Evolutionary conservation across 1,140 invertebrate genomes (phyloP).

Genomic region (Eubasilissa regina): DNA sequence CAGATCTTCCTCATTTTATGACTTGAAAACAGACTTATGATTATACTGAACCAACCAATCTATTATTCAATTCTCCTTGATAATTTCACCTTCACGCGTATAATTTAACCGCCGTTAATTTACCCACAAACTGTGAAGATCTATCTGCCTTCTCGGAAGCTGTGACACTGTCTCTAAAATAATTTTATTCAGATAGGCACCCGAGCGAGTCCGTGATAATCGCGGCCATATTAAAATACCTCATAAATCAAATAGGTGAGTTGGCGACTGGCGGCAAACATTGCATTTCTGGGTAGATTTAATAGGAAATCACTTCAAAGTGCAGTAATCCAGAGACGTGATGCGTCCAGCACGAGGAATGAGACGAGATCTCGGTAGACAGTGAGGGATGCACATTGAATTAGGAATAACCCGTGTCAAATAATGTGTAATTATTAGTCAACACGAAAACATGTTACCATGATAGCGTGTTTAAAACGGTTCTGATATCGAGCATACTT

Average conservation of each 20-base stretch:
- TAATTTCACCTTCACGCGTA: no score
- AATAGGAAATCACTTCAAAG: constrained; percentile 59
- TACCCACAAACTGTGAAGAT: background rate
- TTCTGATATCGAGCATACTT: no score
- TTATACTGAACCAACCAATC: no score
- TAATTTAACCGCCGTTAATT: no score
- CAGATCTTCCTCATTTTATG: no score
- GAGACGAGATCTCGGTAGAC: background rate
- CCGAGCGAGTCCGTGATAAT: constrained; percentile 4
- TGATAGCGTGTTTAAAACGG: no score
- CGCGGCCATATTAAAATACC: constrained; percentile 57
- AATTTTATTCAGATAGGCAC: constrained; percentile 1
- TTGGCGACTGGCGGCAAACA: constrained; percentile 13
- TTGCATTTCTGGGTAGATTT: constrained; percentile 49
- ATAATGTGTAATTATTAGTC: no score
- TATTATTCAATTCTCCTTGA: no score
- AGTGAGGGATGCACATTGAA: background rate
- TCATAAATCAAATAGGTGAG: constrained; percentile 53
- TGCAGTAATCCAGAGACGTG: constrained; percentile 27
- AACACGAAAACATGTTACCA: no score
- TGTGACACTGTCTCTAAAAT: background rate
- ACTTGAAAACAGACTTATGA: no score
- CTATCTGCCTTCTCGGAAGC: background rate
- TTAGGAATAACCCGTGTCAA: no score
- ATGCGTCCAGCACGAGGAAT: background rate